Evolutionary conservation across 2,113 vertebrate species (phyloP), one percentile per base, ranked within the genome.

Genomic region (Channa maculata): DNA sequence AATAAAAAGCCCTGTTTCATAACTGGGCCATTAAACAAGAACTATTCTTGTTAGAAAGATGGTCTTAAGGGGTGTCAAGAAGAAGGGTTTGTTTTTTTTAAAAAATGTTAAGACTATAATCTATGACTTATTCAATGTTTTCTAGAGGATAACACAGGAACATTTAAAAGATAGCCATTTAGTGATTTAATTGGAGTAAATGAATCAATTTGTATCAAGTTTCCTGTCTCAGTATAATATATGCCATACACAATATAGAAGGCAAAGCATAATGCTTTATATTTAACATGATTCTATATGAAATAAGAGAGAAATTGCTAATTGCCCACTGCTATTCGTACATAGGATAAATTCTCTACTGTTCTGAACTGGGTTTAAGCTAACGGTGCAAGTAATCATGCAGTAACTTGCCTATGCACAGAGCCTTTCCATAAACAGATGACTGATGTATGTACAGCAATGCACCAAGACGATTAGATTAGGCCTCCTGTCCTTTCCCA

Each of bases 401-500:
- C 58, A 67, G 8, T 24, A 76, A 0, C 38, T 14, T 63, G 37
- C 34, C 41, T 37, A 33, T 39, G 65, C 43, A 71, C 41, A 65
- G 39, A 65, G 44, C 50, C 12, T 75, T 76, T 80, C 33, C 59
- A 80, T 77, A 76, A 83, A 75, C 75, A 44, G 71, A 86, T 81
- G 72, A 86, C 64, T 62, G 76, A 92, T 85, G 69, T 64, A 83
- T 87, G 87, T 76, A 79, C 75, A 86, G 82, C 81, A 91, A 92
- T 86, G 87, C 76, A 80, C 44, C 5, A 11, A 41, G 8, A 48
- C 80, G 72, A 92, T 93, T 88, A 65, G 87, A 92, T 93, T 91
- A 88, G n/a, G 51, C 66, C 49, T 39, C 14, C 50, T 71, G 75
- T 78, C 71, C 79, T 65, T 71, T 52, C 74, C 80, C 78, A 79